Evolutionary conservation across 1,140 invertebrate species (phyloP), one percentile per base, ranked within the genome.

Genomic region (Drosophila littoralis): DNA sequence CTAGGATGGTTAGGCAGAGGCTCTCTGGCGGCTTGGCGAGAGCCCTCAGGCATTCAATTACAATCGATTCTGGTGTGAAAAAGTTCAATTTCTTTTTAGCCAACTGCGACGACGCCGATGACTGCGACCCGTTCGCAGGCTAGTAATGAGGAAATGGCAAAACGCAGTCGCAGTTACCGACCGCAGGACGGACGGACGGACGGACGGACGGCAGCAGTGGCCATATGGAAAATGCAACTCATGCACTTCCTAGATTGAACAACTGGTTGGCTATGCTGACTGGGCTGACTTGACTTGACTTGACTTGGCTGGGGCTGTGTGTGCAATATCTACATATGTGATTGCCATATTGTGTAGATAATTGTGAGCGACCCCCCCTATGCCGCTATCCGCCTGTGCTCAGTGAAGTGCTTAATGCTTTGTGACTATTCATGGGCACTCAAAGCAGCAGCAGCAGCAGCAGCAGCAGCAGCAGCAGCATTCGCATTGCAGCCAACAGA

Each of bases 311-410:
- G 64, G 67, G 73, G 64, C 75, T 86, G 83, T 83, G 83, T 79
- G 68, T 77, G 83, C 79, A 88, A 73, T 89, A 89, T 88, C 84
- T 88, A 89, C 77, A 89, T 89, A 84, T 89, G 84, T 89, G 84
- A 89, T 89, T 89, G 84, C 84, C 84, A 89, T 89, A 89, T 89
- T 89, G 84, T 89, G 85, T 89, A 89, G 84, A 89, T 89, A 89
- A 89, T 89, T 89, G 84, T 89, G 84, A 76, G 64, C 57, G 55
- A 69, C 77, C 69, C 67, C 67, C 61, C 17, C 40, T 33, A n/a
- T 15, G 51, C 40, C 61, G 36, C 50, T 36, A 1, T 46, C 38
- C 48, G 42, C 46, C 60, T 28, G 15, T 40, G 66, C 75, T 55
- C 75, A 79, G 64, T 89, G 71, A 89, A 89, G 84, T 89, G 84